Conservation (phyloP, 2,113 vertebrate genomes). For the cattle (Bos taurus) region ARS-UCD2.0 NC_037336.1:3729501-3730000, state of each 20-base stretch:
- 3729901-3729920: not conserved
- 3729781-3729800: not conserved
- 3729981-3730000: not conserved
- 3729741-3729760: not conserved
- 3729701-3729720: not conserved
- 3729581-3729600: not conserved
- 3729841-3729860: not conserved
- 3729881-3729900: not conserved
- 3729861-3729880: rapidly evolving
- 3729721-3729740: not conserved
- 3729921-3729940: not conserved
- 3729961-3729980: not conserved
- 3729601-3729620: not conserved
- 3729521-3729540: not conserved
- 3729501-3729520: not conserved
- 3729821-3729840: not conserved
- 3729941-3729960: not conserved
- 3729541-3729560: not conserved
- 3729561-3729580: not conserved
- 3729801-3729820: not conserved
- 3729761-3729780: not conserved
- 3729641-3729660: not conserved
- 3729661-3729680: not conserved
- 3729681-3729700: not conserved
- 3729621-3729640: not conserved